Evolutionary conservation across 2,113 vertebrate genomes (phyloP), one percentile per base, ranked within the genome.

Genomic region (Phylloscopus trochiloides): DNA sequence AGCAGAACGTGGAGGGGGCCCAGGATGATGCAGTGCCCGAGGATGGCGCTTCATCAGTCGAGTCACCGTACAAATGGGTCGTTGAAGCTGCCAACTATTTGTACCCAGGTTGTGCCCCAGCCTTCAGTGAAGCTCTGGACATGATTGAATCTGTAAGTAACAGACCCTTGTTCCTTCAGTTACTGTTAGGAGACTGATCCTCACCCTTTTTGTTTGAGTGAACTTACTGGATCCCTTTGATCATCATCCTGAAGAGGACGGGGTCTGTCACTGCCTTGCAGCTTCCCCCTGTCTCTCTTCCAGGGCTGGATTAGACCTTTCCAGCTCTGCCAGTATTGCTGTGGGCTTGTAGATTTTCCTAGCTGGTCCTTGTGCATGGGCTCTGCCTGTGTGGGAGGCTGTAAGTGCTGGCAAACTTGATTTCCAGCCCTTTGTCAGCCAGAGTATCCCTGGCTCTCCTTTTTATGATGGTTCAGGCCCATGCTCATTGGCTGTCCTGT

Each of bases 121-220:
- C 96, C 4, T 94, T 99, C 90, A 99, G 96, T 17, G 99, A 99
- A 96, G 98, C 99, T 91, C 97, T 99, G 97, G 99, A 99, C 72
- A 97, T 99, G 98, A 99, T 99, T 45, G 99, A 99, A 34, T 98
- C 98, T 61, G 99, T 99, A 97, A 98, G 98, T 94, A 90, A 47
- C 20, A 51, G 20, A 36, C 17, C 42, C 32, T 81, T 79, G 48
- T 71, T 72, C 12, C 3, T 62, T 52, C 22, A 14, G 15, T 21
- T 61, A 15, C 24, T 32, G 14, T 7, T 22, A 45, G 58, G 66
- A 67, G 21, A 14, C 28, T 14, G 17, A 50, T 63, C 7, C 12
- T n/a, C 3, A 5, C 18, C 4, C 5, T 47, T 38, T 85, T 31
- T 22, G 10, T 22, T 32, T 38, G 34, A 74, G 12, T 68, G 38